Conservation (phyloP, 2,888 invertebrate species). For the Thera obeliscata region DNA sequence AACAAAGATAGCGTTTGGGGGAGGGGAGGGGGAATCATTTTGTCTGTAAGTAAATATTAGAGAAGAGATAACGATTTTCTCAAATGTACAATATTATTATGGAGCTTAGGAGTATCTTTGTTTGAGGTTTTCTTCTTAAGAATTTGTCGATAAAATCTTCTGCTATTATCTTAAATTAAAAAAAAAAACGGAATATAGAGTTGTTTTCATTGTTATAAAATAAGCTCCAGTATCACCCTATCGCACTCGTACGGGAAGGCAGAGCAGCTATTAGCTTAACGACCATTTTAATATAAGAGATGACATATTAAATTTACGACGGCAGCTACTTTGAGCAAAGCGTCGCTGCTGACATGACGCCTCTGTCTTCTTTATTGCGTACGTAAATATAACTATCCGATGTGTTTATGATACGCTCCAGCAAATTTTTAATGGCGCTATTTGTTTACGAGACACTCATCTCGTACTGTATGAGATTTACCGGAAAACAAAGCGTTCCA, state of each 20-base stretch:
- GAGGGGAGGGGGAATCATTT: conserved; percentile 38
- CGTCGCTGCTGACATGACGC: conserved; percentile 73
- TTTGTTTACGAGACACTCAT: conserved; percentile 54
- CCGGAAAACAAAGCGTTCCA: conserved; percentile 45
- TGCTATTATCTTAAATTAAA: conserved; percentile 1
- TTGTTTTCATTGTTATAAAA: conserved; percentile 62
- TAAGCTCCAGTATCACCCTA: conserved; percentile 67
- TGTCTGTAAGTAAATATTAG: conserved; percentile 40
- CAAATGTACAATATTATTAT: conserved; percentile 39
- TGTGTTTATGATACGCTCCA: conserved; percentile 72
- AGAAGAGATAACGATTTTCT: conserved; percentile 38
- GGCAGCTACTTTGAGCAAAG: conserved; percentile 72
- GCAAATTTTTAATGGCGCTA: conserved; percentile 67
- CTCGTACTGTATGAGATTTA: conserved; percentile 43
- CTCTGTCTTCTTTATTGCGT: conserved; percentile 79
- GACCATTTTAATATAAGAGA: conserved; percentile 83
- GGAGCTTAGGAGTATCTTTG: conserved; percentile 32
- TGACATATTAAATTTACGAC: conserved; percentile 84
- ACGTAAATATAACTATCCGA: conserved; percentile 76
- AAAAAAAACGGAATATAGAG: conserved; percentile 18
- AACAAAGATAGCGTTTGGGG: conserved; percentile 38
- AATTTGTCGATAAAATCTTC: conserved; percentile 43
- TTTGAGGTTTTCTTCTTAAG: conserved; percentile 10
- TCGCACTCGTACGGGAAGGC: conserved; percentile 68
- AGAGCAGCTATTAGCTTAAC: conserved; percentile 81